A percentile compares a stretch with the other conserved stretches of the same genome.
Conservation (phyloP, 2,888 invertebrate species). For the Melitaea athalia region DNA sequence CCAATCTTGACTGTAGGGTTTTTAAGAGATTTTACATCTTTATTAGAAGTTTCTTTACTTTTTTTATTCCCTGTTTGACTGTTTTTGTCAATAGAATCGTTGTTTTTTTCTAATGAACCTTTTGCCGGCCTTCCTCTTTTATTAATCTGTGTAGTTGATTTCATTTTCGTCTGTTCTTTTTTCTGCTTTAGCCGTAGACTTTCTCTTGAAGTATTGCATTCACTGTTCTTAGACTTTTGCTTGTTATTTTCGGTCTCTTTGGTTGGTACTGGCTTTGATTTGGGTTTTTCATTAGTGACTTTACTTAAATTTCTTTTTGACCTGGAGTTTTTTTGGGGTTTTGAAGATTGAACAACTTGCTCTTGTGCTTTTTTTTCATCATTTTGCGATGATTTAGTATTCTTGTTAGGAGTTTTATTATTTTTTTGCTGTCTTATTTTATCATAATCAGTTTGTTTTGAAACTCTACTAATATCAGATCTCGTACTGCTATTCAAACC, state of each 20-base stretch:
- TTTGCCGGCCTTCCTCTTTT: background rate
- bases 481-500: conserved; percentile 17
- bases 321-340: conserved; percentile 8
- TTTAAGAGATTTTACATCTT: background rate
- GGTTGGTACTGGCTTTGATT: conserved; percentile 1
- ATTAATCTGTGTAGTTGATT: background rate
- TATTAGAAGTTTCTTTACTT: conserved; percentile 13
- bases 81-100: background rate
- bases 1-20: conserved; percentile 9
- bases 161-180: conserved; percentile 14
- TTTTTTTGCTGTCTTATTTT: background rate
- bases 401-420: conserved; percentile 13
- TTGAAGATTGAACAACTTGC: background rate
- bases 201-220: conserved; percentile 20
- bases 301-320: background rate
- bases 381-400: conserved; percentile 3
- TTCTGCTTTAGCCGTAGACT: conserved; percentile 24
- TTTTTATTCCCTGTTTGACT: background rate
- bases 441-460: conserved; percentile 7
- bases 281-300: conserved; percentile 3
- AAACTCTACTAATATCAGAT: conserved; percentile 17
- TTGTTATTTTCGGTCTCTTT: background rate
- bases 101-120: background rate
- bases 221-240: conserved; percentile 14
- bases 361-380: conserved; percentile 1